phyloP scores from a whole-genome alignment of 2,888 invertebrate species.

The Hetaerina titia region DNA sequence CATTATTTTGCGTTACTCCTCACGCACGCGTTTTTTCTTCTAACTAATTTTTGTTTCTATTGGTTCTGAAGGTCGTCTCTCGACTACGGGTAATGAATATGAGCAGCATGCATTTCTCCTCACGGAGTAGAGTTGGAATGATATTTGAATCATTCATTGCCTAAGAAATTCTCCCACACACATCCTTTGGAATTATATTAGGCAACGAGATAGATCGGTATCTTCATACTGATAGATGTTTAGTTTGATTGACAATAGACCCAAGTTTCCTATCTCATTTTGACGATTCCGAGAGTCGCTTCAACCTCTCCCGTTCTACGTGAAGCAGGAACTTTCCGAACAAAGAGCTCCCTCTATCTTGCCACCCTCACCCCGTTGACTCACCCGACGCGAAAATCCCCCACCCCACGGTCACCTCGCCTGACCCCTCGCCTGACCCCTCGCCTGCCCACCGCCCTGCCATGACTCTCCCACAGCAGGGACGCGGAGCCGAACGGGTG shows the following conservation, averaged over 20 bases:
- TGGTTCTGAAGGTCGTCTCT: too few relatives aligned
- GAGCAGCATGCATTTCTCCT: too few relatives aligned
- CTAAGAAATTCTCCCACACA: too few relatives aligned
- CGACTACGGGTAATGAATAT: too few relatives aligned
- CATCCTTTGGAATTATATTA: too few relatives aligned
- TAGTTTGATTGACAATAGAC: neutral
- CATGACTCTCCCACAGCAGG: neutral
- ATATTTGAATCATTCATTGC: too few relatives aligned
- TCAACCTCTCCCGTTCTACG: neutral
- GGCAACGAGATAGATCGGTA: neutral
- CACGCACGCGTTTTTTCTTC: too few relatives aligned
- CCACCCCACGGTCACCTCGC: neutral
- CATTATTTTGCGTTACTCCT: too few relatives aligned
- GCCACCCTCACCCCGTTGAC: neutral
- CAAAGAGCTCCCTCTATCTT: slow-evolving; percentile 25
- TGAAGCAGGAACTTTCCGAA: slow-evolving; percentile 30
- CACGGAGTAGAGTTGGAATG: too few relatives aligned
- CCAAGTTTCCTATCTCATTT: neutral
- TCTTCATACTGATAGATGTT: neutral
- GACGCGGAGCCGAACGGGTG: slow-evolving; percentile 49
- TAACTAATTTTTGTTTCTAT: too few relatives aligned
- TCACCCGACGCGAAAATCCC: neutral
- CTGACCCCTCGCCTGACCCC: neutral
- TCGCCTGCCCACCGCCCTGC: neutral
- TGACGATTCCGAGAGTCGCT: neutral